These are phyloP conservation scores for Falco punctatus DNA, from an alignment of 2,113 vertebrate species.

Conservation along the genomic window DNA sequence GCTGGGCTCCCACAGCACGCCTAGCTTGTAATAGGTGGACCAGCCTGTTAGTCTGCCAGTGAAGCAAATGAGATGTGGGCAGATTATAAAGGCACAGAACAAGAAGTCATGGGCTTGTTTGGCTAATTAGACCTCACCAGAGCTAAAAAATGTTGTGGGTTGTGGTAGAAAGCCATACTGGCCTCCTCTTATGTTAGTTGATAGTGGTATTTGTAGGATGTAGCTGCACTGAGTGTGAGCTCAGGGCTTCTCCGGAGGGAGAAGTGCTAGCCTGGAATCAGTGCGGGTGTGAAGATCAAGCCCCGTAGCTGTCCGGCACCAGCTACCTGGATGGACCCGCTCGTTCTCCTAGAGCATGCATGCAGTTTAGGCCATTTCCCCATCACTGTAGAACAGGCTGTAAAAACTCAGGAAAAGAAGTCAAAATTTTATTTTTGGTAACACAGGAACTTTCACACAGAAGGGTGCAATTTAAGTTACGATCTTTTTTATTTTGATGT, in stretches of 20 bases:
- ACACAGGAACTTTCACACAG: not conserved
- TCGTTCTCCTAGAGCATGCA: not conserved
- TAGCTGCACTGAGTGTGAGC: not conserved
- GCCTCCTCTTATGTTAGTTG: not conserved
- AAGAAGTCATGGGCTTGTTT: not conserved
- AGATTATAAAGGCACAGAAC: not conserved
- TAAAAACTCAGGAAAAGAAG: not conserved
- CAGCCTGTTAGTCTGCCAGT: not conserved
- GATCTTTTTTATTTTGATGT: not conserved
- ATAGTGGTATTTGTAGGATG: not conserved
- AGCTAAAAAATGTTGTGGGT: not conserved
- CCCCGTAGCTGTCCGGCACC: not conserved
- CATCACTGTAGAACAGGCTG: not conserved
- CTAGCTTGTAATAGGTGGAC: not conserved
- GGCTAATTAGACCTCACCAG: not conserved
- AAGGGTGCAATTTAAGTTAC: not conserved
- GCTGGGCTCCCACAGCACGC: not conserved
- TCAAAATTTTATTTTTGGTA: not conserved
- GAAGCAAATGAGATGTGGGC: not conserved
- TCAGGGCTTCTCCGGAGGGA: not conserved
- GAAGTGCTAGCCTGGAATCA: not conserved
- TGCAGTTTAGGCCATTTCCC: not conserved
- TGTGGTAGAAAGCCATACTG: not conserved
- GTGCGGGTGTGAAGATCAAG: not conserved
- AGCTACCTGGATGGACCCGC: not conserved